These are phyloP conservation scores for Peromyscus attwateri DNA, from an alignment of 2,797 vertebrate species.

Conservation along the genomic window DNA sequence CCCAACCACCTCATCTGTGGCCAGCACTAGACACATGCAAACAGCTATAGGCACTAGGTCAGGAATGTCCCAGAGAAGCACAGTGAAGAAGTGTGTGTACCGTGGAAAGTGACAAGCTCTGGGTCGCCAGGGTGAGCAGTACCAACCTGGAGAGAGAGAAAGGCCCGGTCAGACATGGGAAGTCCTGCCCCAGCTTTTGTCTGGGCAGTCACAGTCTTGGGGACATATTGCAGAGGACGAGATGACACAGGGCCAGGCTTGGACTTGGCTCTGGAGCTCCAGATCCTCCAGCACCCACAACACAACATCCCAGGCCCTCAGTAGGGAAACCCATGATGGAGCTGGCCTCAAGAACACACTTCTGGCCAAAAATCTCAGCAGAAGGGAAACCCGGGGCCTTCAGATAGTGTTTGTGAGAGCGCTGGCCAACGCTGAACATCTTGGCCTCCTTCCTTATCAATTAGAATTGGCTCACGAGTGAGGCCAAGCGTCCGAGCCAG, in stretches of 20 bases:
- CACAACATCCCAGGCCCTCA: not conserved
- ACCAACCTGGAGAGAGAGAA: conserved; percentile 81
- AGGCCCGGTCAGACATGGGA: not conserved
- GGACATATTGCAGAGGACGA: not conserved
- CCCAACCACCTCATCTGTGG: not conserved
- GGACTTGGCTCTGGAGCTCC: not conserved
- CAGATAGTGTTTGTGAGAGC: not conserved
- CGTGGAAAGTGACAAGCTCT: conserved; percentile 78
- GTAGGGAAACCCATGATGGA: not conserved
- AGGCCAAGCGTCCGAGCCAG: not conserved
- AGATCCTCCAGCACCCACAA: not conserved
- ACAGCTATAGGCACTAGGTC: not conserved
- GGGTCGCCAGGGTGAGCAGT: conserved; percentile 78
- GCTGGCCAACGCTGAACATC: not conserved
- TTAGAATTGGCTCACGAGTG: not conserved
- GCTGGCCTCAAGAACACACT: not conserved
- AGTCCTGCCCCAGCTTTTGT: not conserved
- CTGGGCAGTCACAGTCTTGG: not conserved
- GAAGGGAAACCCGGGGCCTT: conserved; percentile 21
- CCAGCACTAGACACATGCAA: not conserved
- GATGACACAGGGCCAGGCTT: not conserved
- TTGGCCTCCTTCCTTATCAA: not conserved
- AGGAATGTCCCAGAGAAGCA: not conserved
- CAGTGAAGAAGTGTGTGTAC: conserved; percentile 71
- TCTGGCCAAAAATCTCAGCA: not conserved